Percentiles rank a stretch among this genome's conserved stretches.
Conservation (phyloP, 2,113 vertebrate genomes). For the Oreochromis aureus region DNA sequence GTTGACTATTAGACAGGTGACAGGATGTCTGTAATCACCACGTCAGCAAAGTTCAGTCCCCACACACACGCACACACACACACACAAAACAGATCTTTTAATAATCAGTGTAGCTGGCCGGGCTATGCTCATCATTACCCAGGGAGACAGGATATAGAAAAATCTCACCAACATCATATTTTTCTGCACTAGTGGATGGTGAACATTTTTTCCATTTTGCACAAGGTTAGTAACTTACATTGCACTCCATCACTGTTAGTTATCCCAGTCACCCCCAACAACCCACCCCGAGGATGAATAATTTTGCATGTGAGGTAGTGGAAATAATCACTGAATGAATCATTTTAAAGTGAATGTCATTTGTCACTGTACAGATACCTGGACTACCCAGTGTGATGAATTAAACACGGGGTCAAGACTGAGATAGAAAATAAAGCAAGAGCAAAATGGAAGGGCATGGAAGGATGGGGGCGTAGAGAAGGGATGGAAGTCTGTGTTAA, state of each 20-base stretch:
- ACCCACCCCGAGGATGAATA: conserved; percentile 37
- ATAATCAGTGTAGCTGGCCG: conserved; percentile 42
- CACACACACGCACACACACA: background rate
- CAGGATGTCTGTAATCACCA: conserved; percentile 50
- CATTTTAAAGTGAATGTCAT: conserved; percentile 30
- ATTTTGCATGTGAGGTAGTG: conserved; percentile 45
- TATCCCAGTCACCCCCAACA: conserved; percentile 10
- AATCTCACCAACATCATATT: conserved; percentile 30
- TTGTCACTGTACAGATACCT: conserved; percentile 22
- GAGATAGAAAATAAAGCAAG: background rate
- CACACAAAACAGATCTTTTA: background rate
- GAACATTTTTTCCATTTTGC: conserved; percentile 20
- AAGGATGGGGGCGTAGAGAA: background rate
- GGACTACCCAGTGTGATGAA: conserved; percentile 31
- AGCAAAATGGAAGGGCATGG: background rate
- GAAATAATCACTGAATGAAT: conserved; percentile 49
- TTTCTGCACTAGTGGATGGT: conserved; percentile 3
- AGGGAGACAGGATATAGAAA: conserved; percentile 44
- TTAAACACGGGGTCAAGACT: conserved; percentile 35
- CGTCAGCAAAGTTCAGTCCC: conserved; percentile 19
- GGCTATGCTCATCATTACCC: conserved; percentile 56
- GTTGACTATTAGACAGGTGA: conserved; percentile 43
- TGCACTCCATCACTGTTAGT: conserved; percentile 46
- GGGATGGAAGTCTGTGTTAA: conserved; percentile 48
- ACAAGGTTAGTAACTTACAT: conserved; percentile 16